Evolutionary conservation across 1,140 invertebrate species (phyloP).

Genomic region (Littorina saxatilis): DNA sequence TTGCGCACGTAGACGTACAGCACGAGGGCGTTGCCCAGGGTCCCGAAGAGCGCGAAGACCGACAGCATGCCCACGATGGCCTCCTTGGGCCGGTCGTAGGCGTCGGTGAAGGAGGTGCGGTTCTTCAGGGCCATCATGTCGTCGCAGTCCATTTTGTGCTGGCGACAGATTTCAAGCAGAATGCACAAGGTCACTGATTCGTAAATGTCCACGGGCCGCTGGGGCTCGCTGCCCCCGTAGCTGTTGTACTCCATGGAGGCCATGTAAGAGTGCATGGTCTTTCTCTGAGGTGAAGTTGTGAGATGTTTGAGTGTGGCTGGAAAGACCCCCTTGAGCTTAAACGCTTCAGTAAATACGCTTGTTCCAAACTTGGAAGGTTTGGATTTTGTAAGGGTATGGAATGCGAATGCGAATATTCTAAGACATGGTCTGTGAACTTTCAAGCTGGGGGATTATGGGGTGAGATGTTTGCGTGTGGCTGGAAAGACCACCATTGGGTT

Average conservation of each 20-base stretch:
- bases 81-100: slow-evolving; percentile 32
- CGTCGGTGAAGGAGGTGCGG: neutral
- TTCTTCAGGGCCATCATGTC: neutral
- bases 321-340: neutral
- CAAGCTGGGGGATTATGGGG: no score
- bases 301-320: neutral
- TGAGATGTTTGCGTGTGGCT: no score
- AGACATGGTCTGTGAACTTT: no score
- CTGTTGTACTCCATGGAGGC: neutral
- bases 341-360: neutral
- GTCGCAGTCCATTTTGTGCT: neutral
- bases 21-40: slow-evolving; percentile 72
- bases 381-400: no score
- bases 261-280: neutral
- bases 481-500: no score
- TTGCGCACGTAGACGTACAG: slow-evolving; percentile 73
- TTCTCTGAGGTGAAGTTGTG: neutral
- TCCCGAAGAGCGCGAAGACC: slow-evolving; percentile 66
- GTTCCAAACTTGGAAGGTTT: no score
- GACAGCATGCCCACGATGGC: slow-evolving; percentile 59
- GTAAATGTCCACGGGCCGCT: neutral
- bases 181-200: neutral
- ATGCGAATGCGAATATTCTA: no score
- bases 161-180: neutral
- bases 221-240: neutral